phyloP scores from a whole-genome alignment of 2,797 vertebrate species.

The Pangasius macronema region DNA sequence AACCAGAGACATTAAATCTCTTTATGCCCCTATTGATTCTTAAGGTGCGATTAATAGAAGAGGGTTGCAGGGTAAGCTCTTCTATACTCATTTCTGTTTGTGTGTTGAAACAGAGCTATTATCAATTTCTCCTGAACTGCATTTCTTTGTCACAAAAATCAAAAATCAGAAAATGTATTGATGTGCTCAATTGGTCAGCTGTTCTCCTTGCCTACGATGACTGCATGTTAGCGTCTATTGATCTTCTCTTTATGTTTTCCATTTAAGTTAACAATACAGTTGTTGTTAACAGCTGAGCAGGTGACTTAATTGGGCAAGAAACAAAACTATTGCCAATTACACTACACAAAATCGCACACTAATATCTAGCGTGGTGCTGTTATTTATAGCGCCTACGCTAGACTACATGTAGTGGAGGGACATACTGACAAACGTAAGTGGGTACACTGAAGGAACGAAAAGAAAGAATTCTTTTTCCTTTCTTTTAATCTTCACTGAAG shows the following conservation, averaged over 20 bases:
- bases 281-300: slow-evolving; percentile 62
- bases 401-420: no score
- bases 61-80: slow-evolving; percentile 66
- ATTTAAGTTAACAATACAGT: slow-evolving; percentile 67
- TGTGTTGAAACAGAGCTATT: slow-evolving; percentile 68
- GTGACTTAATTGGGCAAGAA: slow-evolving; percentile 69
- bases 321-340: slow-evolving; percentile 71
- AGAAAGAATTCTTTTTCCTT: no score
- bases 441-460: no score
- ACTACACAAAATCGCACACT: slow-evolving; percentile 48
- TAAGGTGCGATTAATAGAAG: slow-evolving; percentile 74
- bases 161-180: slow-evolving; percentile 75
- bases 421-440: no score
- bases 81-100: slow-evolving; percentile 4
- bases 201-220: slow-evolving; percentile 61
- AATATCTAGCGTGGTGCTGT: slow-evolving; percentile 46
- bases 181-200: slow-evolving; percentile 68
- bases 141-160: slow-evolving; percentile 63
- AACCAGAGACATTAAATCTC: slow-evolving; percentile 77
- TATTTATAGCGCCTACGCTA: slow-evolving; percentile 52
- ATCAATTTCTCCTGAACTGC: slow-evolving; percentile 70
- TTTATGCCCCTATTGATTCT: slow-evolving; percentile 79
- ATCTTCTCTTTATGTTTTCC: slow-evolving; percentile 66
- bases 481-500: not conserved
- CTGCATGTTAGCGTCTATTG: slow-evolving; percentile 62